These are phyloP conservation scores for Forbesichthys agassizii DNA, from an alignment of 2,113 vertebrate genomes.

Conservation along the genomic window DNA sequence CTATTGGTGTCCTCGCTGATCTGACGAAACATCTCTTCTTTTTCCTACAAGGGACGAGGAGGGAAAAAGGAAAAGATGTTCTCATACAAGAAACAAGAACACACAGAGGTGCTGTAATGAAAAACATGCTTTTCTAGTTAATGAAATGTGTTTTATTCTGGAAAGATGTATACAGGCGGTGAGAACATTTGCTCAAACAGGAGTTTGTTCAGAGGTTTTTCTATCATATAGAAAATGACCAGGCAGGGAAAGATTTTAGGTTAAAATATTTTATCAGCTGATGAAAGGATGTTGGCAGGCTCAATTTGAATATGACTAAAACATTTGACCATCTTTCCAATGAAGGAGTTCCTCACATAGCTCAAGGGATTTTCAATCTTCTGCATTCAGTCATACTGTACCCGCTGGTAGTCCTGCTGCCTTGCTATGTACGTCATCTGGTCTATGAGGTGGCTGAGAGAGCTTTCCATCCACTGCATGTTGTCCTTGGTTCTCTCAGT, in stretches of 20 bases:
- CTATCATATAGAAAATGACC: background rate
- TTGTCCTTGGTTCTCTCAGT: conserved; percentile 81
- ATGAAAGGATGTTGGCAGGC: background rate
- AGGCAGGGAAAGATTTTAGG: background rate
- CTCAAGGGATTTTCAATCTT: background rate
- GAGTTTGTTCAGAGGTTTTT: no score
- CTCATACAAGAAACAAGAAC: background rate
- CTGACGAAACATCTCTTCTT: conserved; percentile 87
- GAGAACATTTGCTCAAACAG: no score
- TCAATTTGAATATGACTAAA: background rate
- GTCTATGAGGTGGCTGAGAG: conserved; percentile 80
- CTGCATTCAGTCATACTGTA: conserved; percentile 50
- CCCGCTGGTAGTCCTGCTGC: conserved; percentile 89
- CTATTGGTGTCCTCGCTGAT: conserved; percentile 87
- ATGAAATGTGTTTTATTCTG: no score
- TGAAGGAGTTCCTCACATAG: no score
- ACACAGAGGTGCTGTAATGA: background rate
- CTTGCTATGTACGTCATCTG: conserved; percentile 82
- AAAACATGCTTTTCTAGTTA: no score
- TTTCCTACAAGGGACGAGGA: conserved; percentile 73
- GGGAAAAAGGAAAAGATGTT: background rate
- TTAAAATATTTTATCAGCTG: background rate
- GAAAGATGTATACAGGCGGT: no score
- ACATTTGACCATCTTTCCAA: background rate
- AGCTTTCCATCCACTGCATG: conserved; percentile 77